Conservation (phyloP, 1,140 invertebrate species). For the Apis cerana region DNA sequence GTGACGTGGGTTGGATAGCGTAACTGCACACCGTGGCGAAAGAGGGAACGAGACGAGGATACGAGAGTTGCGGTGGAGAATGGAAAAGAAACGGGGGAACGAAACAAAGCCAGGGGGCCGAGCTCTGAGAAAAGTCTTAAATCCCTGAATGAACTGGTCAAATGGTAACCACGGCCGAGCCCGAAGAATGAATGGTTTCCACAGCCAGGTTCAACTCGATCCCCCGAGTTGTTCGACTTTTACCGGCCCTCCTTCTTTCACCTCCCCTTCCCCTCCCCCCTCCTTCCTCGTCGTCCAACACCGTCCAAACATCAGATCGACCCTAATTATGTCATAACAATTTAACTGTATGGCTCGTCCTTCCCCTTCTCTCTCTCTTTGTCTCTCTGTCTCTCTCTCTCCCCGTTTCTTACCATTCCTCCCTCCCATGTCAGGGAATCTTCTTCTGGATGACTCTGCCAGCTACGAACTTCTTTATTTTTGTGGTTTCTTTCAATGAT, state of each 20-base stretch:
- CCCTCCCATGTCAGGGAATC: neutral
- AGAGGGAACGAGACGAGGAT: conserved; percentile 5
- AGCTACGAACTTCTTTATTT: conserved; percentile 41
- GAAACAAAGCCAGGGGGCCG: conserved; percentile 59
- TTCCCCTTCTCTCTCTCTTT: neutral
- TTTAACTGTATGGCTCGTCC: conserved; percentile 63
- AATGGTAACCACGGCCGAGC: conserved; percentile 52
- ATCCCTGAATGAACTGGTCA: conserved; percentile 67
- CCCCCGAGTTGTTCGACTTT: conserved; percentile 47
- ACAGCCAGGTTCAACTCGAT: conserved; percentile 55
- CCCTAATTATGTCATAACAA: conserved; percentile 78
- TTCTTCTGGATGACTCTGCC: conserved; percentile 10
- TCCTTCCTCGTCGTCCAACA: neutral
- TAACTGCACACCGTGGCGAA: conserved; percentile 51
- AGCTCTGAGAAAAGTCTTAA: conserved; percentile 68
- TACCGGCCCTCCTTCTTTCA: conserved; percentile 20
- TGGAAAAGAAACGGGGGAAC: conserved; percentile 42
- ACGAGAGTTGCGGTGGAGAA: conserved; percentile 4
- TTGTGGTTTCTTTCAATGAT: conserved; percentile 38
- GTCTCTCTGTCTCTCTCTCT: conserved; percentile 20
- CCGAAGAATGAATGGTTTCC: conserved; percentile 65
- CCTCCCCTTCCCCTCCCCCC: neutral
- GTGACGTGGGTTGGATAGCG: conserved; percentile 56
- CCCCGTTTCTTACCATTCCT: neutral
- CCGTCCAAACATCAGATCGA: conserved; percentile 53